phyloP scores from a whole-genome alignment of 1,140 invertebrate species.

The Agraylea sexmaculata region DNA sequence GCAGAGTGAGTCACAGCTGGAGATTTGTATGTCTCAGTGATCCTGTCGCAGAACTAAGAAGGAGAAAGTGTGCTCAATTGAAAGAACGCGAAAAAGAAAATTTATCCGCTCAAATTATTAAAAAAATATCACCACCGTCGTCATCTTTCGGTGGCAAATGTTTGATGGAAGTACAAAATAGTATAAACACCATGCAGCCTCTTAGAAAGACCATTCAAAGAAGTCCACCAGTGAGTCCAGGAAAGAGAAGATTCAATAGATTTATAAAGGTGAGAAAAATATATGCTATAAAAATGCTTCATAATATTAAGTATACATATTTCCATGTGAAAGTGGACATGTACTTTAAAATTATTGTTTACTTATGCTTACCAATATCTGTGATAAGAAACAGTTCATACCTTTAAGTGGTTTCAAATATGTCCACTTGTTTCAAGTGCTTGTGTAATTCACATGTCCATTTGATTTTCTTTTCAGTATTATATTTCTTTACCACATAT shows the following conservation, averaged over 20 bases:
- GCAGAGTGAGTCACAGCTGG: conserved; percentile 31
- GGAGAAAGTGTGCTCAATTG: conserved; percentile 24
- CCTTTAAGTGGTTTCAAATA: no score
- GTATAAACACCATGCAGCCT: conserved; percentile 19
- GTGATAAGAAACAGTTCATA: no score
- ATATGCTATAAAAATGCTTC: conserved; percentile 1
- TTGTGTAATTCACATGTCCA: no score
- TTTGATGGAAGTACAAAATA: conserved; percentile 32
- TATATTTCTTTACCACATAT: no score
- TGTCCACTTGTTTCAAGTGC: no score
- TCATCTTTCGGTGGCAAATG: conserved; percentile 19
- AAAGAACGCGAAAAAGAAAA: conserved; percentile 29
- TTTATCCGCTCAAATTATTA: conserved; percentile 25
- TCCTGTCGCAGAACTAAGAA: conserved; percentile 23
- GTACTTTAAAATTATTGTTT: no score
- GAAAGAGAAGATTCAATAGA: conserved; percentile 33
- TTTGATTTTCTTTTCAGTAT: no score
- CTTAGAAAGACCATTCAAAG: conserved; percentile 14
- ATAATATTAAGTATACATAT: no score
- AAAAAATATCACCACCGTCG: conserved; percentile 5
- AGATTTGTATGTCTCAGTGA: conserved; percentile 26
- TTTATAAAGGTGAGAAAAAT: conserved; percentile 33
- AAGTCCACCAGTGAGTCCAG: conserved; percentile 37
- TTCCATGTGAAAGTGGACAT: no score
- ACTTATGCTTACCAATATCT: no score